These are phyloP conservation scores for Trichonephila clavipes DNA, from an alignment of 1,140 invertebrate genomes.

Conservation along the genomic window DNA sequence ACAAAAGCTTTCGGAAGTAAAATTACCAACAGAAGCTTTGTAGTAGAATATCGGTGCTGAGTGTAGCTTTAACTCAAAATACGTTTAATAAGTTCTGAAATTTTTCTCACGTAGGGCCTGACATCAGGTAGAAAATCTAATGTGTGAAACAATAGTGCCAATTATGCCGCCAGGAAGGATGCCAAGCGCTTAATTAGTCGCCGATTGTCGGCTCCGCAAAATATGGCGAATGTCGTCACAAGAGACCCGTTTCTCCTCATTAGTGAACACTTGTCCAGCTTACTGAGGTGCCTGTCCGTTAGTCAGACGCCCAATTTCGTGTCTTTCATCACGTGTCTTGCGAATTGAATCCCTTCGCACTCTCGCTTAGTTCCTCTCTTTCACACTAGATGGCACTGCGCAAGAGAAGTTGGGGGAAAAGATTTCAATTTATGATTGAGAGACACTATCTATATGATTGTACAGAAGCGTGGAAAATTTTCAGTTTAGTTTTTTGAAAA, in stretches of 20 bases:
- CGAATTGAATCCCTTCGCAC: neutral
- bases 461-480: neutral
- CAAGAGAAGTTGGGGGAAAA: neutral
- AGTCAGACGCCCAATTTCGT: conserved; percentile 39
- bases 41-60: no score
- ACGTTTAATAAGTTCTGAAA: neutral
- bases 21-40: no score
- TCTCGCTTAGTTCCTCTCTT: neutral
- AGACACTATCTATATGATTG: neutral
- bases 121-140: conserved; percentile 35
- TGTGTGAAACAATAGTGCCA: conserved; percentile 52
- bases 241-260: conserved; percentile 64
- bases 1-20: no score
- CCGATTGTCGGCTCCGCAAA: conserved; percentile 60
- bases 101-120: neutral
- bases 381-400: conserved; percentile 54
- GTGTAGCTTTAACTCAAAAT: no score
- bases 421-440: neutral
- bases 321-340: conserved; percentile 58
- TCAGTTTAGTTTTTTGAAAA: neutral
- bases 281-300: neutral
- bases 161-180: conserved; percentile 42
- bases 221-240: conserved; percentile 56
- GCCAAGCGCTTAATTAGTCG: conserved; percentile 61
- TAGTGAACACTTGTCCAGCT: conserved; percentile 65